phyloP scores from a whole-genome alignment of 2,113 vertebrate genomes.

The Rhinolophus ferrumequinum region DNA sequence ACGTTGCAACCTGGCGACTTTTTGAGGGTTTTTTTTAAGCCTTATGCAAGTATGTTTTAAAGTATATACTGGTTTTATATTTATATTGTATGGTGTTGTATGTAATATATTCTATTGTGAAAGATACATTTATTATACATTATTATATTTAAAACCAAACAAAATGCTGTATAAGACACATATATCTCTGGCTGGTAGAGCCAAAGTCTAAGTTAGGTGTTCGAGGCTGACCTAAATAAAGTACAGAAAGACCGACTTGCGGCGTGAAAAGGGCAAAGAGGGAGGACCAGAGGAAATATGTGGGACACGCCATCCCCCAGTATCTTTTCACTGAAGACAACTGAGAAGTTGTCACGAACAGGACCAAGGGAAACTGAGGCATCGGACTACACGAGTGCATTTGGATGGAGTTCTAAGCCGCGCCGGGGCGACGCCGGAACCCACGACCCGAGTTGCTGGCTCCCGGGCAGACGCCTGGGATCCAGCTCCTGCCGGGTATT shows the following conservation, averaged over 20 bases:
- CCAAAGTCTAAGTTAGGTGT: neutral
- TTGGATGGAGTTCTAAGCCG: neutral
- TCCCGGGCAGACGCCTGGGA: fast-evolving
- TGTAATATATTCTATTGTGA: neutral
- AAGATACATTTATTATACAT: neutral
- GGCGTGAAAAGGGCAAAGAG: neutral
- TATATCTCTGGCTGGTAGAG: neutral
- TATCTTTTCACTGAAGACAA: neutral
- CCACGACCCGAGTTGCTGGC: neutral
- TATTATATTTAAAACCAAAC: neutral
- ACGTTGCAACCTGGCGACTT: neutral
- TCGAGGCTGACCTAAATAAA: neutral
- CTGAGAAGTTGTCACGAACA: no score
- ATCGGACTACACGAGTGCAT: neutral
- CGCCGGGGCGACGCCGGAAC: fast-evolving
- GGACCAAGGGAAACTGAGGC: neutral
- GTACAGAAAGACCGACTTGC: neutral
- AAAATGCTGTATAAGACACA: neutral
- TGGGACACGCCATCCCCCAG: no score
- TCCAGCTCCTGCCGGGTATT: neutral
- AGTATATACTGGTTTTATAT: neutral
- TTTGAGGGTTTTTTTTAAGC: neutral
- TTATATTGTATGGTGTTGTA: neutral
- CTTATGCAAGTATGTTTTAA: neutral
- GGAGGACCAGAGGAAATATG: neutral